Conservation (phyloP, 2,797 vertebrate species). For the Percopsis omiscomaycus region DNA sequence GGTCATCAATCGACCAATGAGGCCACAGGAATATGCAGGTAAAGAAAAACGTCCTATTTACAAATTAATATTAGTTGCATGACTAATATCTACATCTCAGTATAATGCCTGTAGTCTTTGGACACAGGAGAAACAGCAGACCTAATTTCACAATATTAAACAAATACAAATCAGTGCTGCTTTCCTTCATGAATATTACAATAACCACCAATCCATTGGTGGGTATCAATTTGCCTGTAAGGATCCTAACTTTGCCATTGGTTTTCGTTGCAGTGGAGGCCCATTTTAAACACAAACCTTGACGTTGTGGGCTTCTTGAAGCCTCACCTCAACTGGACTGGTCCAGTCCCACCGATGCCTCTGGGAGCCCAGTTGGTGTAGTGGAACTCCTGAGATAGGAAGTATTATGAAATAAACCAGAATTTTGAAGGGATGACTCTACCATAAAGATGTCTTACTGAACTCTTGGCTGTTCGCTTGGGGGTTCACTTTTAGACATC, state of each 20-base stretch:
- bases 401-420: background rate
- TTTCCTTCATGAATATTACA: too few species aligned
- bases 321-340: constrained; percentile 32
- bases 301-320: constrained; percentile 50
- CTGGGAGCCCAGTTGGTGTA: constrained; percentile 15
- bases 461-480: too few species aligned
- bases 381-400: constrained; percentile 19
- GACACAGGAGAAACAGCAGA: too few species aligned
- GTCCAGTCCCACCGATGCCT: constrained; percentile 49
- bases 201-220: background rate
- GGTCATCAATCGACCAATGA: constrained; percentile 92
- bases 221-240: background rate
- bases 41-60: background rate
- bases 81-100: too few species aligned
- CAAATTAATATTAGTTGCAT: too few species aligned
- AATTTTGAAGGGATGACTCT: background rate
- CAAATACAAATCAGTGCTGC: too few species aligned
- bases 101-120: too few species aligned
- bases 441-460: background rate
- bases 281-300: constrained; percentile 98
- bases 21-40: constrained; percentile 98
- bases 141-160: too few species aligned
- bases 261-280: constrained; percentile 87
- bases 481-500: too few species aligned
- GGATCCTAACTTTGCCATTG: background rate